Evolutionary conservation across 2,113 vertebrate species (phyloP), one percentile per base, ranked within the genome.

Genomic region (Oenanthe oenanthe): DNA sequence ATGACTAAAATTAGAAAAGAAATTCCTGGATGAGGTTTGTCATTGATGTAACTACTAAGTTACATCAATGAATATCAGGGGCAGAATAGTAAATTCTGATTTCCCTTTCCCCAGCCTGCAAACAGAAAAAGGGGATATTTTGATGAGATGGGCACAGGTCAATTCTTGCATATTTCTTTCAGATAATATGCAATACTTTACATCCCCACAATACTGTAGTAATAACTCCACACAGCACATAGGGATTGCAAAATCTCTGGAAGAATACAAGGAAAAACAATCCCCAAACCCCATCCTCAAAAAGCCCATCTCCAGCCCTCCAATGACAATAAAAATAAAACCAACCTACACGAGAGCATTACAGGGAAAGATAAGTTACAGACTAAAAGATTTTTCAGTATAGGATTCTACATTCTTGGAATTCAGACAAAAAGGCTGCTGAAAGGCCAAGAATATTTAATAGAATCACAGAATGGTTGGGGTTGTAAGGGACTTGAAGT

Each of bases 151-250:
- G n/a, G 32, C 17, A 34, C 11, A 86, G 36, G 45, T 45, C 0
- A 5, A 20, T 12, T 40, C 40, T 8, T 38, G 20, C 26, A 17
- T 2, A 19, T 84, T 93, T 86, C 57, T 86, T 79, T 73, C n/a
- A 57, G 26, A 16, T 1, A 51, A n/a, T 45, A 31, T 4, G 10
- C 32, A 74, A n/a, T 34, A 43, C 13, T 63, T 94, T 13, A 67
- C 0, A 0, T 47, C 48, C 21, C 42, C 21, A 3, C 12, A 56
- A 31, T 72, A 50, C 10, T 40, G 42, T 10, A 58, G 25, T 34
- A 54, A 26, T 26, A 20, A 71, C 58, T 67, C 18, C 31, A 54
- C 12, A 58, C 38, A 73, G 58, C 43, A 85, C 4, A 18, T 0
- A 26, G 17, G 31, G 82, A 34, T 12, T 53, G 45, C 36, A 89